phyloP scores from a whole-genome alignment of 1,140 invertebrate genomes.

The Macrotrachela quadricornifera region DNA sequence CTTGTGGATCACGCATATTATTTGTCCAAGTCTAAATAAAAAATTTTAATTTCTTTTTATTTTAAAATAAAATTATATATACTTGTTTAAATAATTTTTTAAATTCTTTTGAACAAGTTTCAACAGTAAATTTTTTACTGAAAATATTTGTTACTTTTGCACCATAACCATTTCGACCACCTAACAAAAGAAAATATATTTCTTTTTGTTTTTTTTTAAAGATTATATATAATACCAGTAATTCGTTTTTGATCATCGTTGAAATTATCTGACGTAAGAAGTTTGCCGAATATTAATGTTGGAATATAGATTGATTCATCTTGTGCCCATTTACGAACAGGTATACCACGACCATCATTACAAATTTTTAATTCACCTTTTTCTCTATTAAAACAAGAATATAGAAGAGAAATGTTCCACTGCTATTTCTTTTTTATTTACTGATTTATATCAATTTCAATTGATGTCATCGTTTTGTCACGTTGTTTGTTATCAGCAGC shows the following conservation, averaged over 20 bases:
- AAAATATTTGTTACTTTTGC: conserved; percentile 99
- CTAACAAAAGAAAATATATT: too few relatives aligned
- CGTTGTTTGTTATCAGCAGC: conserved; percentile 97
- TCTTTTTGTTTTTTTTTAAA: too few relatives aligned
- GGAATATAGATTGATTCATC: conserved; percentile 97
- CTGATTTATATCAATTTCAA: conserved; percentile 86
- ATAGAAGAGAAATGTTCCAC: too few relatives aligned
- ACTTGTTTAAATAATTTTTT: conserved; percentile 69
- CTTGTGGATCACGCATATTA: conserved; percentile 80
- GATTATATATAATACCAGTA: conserved; percentile 31
- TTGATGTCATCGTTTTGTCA: conserved; percentile 74
- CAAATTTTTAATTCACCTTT: conserved; percentile 75
- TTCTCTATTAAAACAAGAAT: conserved; percentile 29
- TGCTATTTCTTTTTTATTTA: too few relatives aligned
- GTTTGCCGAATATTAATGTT: conserved; percentile 95
- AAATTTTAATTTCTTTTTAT: too few relatives aligned
- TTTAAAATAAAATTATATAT: too few relatives aligned
- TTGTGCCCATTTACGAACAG: conserved; percentile 74
- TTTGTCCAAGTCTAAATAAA: conserved; percentile 46
- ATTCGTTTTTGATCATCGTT: conserved; percentile 90
- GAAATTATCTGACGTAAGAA: conserved; percentile 95
- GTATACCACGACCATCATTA: conserved; percentile 96
- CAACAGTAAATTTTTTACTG: conserved; percentile 80
- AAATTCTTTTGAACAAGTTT: conserved; percentile 71
- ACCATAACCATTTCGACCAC: conserved; percentile 93